Evolutionary conservation across 2,113 vertebrate species (phyloP).

Genomic region (Zosterops borbonicus): DNA sequence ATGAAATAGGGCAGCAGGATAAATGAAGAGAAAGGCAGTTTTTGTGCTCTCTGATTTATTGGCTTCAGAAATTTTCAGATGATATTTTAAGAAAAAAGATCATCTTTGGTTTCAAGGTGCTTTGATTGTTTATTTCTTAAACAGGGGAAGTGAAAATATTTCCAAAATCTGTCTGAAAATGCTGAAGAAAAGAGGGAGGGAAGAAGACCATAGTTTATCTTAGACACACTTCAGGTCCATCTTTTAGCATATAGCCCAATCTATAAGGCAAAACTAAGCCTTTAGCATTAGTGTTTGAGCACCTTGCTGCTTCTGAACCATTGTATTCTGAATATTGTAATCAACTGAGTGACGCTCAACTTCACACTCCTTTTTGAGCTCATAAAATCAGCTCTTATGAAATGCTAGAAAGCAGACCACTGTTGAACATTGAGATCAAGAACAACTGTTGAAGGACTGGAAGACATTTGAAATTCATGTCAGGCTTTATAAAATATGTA

Average conservation of each 20-base stretch:
- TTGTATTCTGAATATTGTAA: not conserved
- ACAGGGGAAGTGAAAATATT: not conserved
- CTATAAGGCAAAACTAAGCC: not conserved
- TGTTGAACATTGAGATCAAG: not conserved
- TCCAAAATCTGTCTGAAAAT: not conserved
- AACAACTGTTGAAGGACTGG: not conserved
- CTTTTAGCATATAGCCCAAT: not conserved
- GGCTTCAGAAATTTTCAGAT: not conserved
- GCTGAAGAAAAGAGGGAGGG: not conserved
- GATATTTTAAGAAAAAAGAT: not conserved
- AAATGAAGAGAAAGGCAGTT: not conserved
- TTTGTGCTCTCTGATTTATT: not conserved
- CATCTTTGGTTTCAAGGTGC: not conserved
- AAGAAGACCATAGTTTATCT: not conserved
- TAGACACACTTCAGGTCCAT: not conserved
- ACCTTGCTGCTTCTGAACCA: not conserved
- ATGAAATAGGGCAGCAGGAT: not conserved
- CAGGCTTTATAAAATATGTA: not conserved
- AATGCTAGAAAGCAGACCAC: not conserved
- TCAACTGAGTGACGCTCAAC: not conserved
- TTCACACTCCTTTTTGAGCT: not conserved
- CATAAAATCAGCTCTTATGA: not conserved
- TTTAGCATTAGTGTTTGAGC: not conserved
- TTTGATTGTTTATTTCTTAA: not conserved
- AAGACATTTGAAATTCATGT: not conserved